Evolutionary conservation across 37 sponge, comb jelly and placozoan genomes (phyloP).

Genomic region (Eunapius fragilis): DNA sequence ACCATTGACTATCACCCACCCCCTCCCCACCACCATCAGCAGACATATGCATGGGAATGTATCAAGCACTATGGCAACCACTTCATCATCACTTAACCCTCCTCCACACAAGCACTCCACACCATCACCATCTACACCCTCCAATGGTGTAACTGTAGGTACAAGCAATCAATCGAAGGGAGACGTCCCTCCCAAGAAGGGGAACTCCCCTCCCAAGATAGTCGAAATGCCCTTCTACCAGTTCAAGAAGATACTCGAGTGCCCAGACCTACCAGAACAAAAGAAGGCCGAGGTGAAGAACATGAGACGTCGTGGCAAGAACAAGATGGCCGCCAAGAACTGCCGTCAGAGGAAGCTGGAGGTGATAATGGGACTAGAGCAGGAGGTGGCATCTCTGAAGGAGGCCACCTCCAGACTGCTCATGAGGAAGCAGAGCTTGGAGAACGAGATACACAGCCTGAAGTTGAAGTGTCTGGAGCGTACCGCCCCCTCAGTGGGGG

Average conservation of each 20-base stretch:
- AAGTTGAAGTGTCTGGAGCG: slow-evolving; percentile 12
- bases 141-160: not conserved
- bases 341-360: slow-evolving; percentile 71
- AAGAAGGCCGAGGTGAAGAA: slow-evolving; percentile 50
- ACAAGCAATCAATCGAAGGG: not conserved
- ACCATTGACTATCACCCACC: no score
- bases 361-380: slow-evolving; percentile 53
- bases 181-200: not conserved
- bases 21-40: no score
- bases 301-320: slow-evolving; percentile 74
- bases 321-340: slow-evolving; percentile 71
- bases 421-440: not conserved
- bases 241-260: slow-evolving; percentile 58
- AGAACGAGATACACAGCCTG: slow-evolving; percentile 39
- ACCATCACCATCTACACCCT: not conserved
- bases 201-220: not conserved
- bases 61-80: no score
- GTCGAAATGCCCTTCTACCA: slow-evolving; percentile 72
- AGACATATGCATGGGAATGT: no score
- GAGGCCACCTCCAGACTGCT: not conserved
- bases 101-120: slow-evolving; percentile 3
- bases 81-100: not conserved
- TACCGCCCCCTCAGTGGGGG: no score
- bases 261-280: slow-evolving; percentile 20
- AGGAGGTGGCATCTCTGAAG: slow-evolving; percentile 47